phyloP scores from a whole-genome alignment of 2,888 invertebrate species.

The Ctena decussata region DNA sequence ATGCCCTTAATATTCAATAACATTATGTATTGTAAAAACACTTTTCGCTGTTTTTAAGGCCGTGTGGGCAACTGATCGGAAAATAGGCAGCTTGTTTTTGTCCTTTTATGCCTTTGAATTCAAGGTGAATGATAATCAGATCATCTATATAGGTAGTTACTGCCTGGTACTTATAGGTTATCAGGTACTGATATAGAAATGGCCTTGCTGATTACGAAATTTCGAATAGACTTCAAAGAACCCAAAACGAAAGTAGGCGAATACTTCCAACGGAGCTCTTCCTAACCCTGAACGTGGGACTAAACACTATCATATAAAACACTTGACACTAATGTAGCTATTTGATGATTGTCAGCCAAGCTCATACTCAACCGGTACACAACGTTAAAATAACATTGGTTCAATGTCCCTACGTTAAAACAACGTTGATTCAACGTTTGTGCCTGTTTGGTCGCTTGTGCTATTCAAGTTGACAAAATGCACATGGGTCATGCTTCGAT shows the following conservation, averaged over 20 bases:
- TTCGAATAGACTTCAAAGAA: background rate
- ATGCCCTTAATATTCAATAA: background rate
- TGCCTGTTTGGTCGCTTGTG: no score
- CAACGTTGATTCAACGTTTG: no score
- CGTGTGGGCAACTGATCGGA: background rate
- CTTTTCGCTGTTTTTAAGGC: background rate
- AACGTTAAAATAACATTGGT: no score
- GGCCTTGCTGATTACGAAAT: background rate
- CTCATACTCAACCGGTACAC: no score
- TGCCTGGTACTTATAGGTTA: background rate
- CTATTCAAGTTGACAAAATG: no score
- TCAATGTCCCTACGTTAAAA: no score
- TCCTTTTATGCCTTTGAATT: background rate
- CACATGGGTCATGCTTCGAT: no score
- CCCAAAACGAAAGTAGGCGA: background rate
- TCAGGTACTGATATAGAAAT: background rate
- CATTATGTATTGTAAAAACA: background rate
- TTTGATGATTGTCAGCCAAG: no score
- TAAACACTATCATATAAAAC: no score
- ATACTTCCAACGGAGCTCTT: no score
- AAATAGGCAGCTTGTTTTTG: background rate
- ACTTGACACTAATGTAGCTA: no score
- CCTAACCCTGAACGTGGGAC: no score
- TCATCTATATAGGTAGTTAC: background rate
- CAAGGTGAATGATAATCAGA: background rate